Base-by-base conservation (phyloP, 2,113 vertebrate species). In the Hiodon alosoides region DNA sequence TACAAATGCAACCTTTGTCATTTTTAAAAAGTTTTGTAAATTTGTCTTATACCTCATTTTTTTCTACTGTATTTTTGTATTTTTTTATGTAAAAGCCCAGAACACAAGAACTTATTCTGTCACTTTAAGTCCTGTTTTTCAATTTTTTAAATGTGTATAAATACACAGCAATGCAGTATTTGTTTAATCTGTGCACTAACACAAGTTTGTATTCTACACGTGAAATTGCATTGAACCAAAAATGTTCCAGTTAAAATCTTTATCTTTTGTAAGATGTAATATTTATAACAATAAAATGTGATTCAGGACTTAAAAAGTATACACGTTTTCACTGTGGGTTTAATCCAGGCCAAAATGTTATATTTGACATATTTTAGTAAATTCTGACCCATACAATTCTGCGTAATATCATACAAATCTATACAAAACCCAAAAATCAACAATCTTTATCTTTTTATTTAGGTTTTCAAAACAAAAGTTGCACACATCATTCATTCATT, bases 11-110 rank as follows among this genome's bases (percentile, higher is more conserved):
- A 73, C 8, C 16, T 69, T 46, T 51, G 2, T 53, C 13, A 72
- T 74, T 16, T 72, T 80, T 78, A 83, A 82, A 82, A 82, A 90
- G 88, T 89, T 90, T 84, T 94, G 82, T 87, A 87, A 89, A 89
- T 91, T 86, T 91, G 88, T 93, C 92, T 93, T 92, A 96, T 98
- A 98, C 97, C 97, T 98, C 96, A 98, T 90, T 84, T 91, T 85
- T 93, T 91, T 90, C 89, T 95, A 93, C 93, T 94, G 93, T 94
- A 93, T 88, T 84, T 82, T 86, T 80, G 57, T 79, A 67, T 76
- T 82, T 94, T 90, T 92, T 87, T 90, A 90, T 62, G 46, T 4
- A 52, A 83, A 83, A 69, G 72, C 78, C 84, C 79, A 81, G 62
- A 75, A 83, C 64, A 60, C 76, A 76, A 72, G 60, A 73, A 74